Evolutionary conservation across 2,888 invertebrate species (phyloP), one percentile per base, ranked within the genome.

Genomic region (Oscheius sp.): DNA sequence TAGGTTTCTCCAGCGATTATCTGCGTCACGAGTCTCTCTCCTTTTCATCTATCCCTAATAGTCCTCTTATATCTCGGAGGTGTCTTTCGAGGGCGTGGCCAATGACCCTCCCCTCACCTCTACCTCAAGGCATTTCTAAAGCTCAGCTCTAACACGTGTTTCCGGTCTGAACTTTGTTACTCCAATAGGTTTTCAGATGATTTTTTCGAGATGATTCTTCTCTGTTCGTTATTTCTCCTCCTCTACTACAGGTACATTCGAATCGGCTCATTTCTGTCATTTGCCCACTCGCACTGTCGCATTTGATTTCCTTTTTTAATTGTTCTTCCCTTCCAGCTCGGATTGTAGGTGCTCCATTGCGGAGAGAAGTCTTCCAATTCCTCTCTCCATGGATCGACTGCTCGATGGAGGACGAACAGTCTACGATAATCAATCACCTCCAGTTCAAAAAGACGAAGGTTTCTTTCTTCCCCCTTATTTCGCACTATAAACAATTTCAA

Each of bases 401-500:
- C 64, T 85, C 58, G 55, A 74, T 53, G 81, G 81, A 8, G 85
- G 85, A 3, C 57, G 85, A 37, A 23, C 70, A 10, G 75, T 80
- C n/a, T 85, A 85, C 63, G 85, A 85, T 69, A 85, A 83, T 58
- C 84, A 86, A 57, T 82, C 83, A 15, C 84, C 85, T 6, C 85
- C 85, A 10, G 31, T 69, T 39, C 63, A 69, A 27, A 33, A 45
- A 29, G 68, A 61, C 23, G 42, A 74, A 46, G 74, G 72, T 42
- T n/a, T n/a, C n/a, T n/a, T n/a, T n/a, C n/a, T n/a, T n/a, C n/a
- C n/a, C n/a, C n/a, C n/a, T n/a, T n/a, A 37, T 33, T 57, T 55
- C 20, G 6, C 33, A 31, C n/a, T 23, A 29, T 25, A 15, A 3
- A 3, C 23, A 50, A 25, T 6, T 33, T 20, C 12, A 29, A 25